Conservation (phyloP, 2,113 vertebrate genomes). For the Myanophis thanlyinensis region DNA sequence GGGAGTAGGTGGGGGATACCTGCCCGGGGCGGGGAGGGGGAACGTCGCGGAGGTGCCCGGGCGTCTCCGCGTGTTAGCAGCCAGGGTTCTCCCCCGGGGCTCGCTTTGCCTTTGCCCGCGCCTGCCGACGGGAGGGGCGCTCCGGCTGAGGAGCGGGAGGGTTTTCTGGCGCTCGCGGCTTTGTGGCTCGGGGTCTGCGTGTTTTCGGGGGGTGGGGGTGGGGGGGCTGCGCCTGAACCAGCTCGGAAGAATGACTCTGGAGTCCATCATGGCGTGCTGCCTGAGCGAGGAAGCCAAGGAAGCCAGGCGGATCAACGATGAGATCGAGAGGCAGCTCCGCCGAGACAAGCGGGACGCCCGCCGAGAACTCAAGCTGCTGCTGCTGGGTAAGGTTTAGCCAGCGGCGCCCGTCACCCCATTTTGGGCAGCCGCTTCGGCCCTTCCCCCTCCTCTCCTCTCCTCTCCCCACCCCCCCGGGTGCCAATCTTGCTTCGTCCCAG, state of each 20-base stretch:
- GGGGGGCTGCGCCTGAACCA: slow-evolving; percentile 65
- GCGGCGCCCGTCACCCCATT: neutral
- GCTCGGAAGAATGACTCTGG: slow-evolving; percentile 81
- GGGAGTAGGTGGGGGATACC: slow-evolving; percentile 26
- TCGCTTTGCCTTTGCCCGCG: slow-evolving; percentile 2
- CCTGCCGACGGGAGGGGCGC: slow-evolving; percentile 37
- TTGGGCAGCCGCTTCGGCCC: neutral
- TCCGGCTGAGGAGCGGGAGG: neutral
- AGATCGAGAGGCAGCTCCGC: slow-evolving; percentile 82
- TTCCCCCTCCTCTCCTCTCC: too few species aligned
- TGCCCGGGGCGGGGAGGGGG: neutral
- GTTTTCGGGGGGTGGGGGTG: slow-evolving; percentile 61
- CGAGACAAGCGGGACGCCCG: slow-evolving; percentile 81
- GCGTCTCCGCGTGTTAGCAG: slow-evolving; percentile 8
- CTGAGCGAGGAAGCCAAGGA: slow-evolving; percentile 84
- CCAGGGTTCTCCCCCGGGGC: slow-evolving; percentile 26
- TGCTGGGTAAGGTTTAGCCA: slow-evolving; percentile 65
- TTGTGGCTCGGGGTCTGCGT: slow-evolving; percentile 40
- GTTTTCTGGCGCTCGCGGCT: neutral
- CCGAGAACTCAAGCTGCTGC: slow-evolving; percentile 79
- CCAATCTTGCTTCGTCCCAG: neutral
- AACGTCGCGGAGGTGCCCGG: neutral
- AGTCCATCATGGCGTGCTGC: slow-evolving; percentile 88
- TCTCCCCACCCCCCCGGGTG: too few species aligned
- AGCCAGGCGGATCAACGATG: slow-evolving; percentile 80